These are phyloP conservation scores for Solenopsis invicta DNA, from an alignment of 1,140 invertebrate species.

Conservation along the genomic window DNA sequence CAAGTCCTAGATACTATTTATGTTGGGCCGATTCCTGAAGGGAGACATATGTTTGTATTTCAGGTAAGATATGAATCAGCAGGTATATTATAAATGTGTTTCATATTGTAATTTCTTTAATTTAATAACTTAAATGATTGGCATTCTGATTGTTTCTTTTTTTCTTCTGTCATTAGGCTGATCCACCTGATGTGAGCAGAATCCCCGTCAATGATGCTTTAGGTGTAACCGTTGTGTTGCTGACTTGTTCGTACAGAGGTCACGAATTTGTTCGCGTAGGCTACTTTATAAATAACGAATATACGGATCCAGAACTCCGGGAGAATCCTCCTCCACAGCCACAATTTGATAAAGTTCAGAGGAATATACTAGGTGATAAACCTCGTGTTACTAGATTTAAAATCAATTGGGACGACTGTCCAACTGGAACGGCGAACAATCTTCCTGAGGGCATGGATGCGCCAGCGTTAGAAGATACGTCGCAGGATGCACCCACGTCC, in stretches of 20 bases:
- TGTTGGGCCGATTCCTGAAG: slow-evolving; percentile 99
- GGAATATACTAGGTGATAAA: slow-evolving; percentile 97
- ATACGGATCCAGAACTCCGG: slow-evolving; percentile 96
- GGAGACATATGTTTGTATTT: slow-evolving; percentile 98
- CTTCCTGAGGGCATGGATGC: slow-evolving; percentile 81
- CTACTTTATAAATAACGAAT: slow-evolving; percentile 99
- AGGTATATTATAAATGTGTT: not conserved
- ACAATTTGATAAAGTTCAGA: slow-evolving; percentile 96
- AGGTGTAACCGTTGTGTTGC: slow-evolving; percentile 98
- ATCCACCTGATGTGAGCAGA: slow-evolving; percentile 96
- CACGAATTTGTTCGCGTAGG: slow-evolving; percentile 99
- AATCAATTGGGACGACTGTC: slow-evolving; percentile 97
- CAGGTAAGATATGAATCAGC: slow-evolving; percentile 88
- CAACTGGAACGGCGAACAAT: slow-evolving; percentile 81
- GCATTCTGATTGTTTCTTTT: not conserved
- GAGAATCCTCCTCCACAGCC: slow-evolving; percentile 98
- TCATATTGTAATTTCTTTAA: not conserved
- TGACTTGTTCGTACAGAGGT: slow-evolving; percentile 97
- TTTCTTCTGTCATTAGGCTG: slow-evolving; percentile 90
- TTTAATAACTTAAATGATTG: slow-evolving; percentile 15
- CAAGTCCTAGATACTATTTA: slow-evolving; percentile 98
- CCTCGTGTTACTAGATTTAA: slow-evolving; percentile 98
- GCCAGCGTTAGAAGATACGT: slow-evolving; percentile 81
- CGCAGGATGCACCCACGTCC: slow-evolving; percentile 81
- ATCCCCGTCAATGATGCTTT: slow-evolving; percentile 98